Base-by-base conservation (phyloP, 2,888 invertebrate genomes). In the Pantelozetes paolii region DNA sequence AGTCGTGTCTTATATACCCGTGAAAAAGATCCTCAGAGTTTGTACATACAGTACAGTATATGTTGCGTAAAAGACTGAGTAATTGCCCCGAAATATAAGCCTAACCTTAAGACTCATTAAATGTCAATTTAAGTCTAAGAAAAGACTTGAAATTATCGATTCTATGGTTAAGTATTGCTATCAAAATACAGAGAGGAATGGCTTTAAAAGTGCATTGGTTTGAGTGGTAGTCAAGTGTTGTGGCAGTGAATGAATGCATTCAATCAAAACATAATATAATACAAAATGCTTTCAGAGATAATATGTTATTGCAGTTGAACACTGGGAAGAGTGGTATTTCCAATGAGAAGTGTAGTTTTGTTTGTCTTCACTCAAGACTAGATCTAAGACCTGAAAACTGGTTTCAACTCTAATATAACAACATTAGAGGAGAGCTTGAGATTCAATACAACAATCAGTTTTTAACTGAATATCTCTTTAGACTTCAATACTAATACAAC, bases 21-120 rank as follows among this genome's bases (percentile, higher is more conserved):
- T 36, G 36, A 36, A 36, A 36, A 36, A 36, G 5, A 8, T 36
- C 36, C 9, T 54, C 6, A 11, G 26, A 2, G 23, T 23, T 26
- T 54, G 2, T 23, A 6, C 20, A 11, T n/a, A n/a, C n/a, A n/a
- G n/a, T n/a, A n/a, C 8, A 13, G 54, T 26, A 9, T 9, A 26
- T 23, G 5, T 13, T 5, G 6, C 8, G 26, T 13, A 3, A 54
- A 23, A 54, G 26, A 13, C 54, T 54, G 13, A 26, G 15, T 54
- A 54, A 54, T 26, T 54, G 8, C 26, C 8, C 15, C 54, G 15
- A 20, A n/a, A 20, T 23, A 54, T 11, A n/a, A 62, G 62, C 18
- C 62, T n/a, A 30, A n/a, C 30, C 32, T 30, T 13, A 62, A 62
- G 62, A 18, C 62, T 62, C 62, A 62, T 62, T 62, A 62, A 62